Conservation (phyloP, 2,113 vertebrate species). For the Orientallactaga bullata region DNA sequence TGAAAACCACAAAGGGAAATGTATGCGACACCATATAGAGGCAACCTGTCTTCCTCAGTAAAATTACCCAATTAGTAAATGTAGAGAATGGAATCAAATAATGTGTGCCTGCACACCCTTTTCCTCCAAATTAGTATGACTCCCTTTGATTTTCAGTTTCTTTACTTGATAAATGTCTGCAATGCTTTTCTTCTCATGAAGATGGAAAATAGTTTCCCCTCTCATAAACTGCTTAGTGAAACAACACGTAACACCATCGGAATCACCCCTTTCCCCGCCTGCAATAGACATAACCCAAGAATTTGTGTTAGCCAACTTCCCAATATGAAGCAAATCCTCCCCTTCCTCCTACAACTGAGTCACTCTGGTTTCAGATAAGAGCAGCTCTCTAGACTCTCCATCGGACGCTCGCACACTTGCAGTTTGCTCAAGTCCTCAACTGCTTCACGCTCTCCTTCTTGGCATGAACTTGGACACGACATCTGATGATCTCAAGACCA, state of each 20-base stretch:
- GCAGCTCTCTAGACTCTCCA: conserved; percentile 65
- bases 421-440: conserved; percentile 10
- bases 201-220: conserved; percentile 27
- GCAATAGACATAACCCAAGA: conserved; percentile 60
- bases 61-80: conserved; percentile 39
- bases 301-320: conserved; percentile 74
- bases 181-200: conserved; percentile 1
- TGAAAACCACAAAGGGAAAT: conserved; percentile 26
- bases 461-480: conserved; percentile 77
- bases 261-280: conserved; percentile 61
- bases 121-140: background rate
- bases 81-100: background rate
- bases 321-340: conserved; percentile 74
- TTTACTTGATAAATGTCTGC: background rate
- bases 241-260: conserved; percentile 47
- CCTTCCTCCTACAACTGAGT: conserved; percentile 78
- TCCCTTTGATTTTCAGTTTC: conserved; percentile 13
- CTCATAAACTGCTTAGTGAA: conserved; percentile 54
- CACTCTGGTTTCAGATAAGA: conserved; percentile 69
- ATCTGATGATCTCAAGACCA: conserved; percentile 73
- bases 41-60: background rate
- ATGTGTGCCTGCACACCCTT: background rate
- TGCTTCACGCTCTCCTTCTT: conserved; percentile 37
- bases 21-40: background rate
- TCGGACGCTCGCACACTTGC: background rate